Conservation (phyloP, 2,113 vertebrate genomes). For the Lathamus discolor region DNA sequence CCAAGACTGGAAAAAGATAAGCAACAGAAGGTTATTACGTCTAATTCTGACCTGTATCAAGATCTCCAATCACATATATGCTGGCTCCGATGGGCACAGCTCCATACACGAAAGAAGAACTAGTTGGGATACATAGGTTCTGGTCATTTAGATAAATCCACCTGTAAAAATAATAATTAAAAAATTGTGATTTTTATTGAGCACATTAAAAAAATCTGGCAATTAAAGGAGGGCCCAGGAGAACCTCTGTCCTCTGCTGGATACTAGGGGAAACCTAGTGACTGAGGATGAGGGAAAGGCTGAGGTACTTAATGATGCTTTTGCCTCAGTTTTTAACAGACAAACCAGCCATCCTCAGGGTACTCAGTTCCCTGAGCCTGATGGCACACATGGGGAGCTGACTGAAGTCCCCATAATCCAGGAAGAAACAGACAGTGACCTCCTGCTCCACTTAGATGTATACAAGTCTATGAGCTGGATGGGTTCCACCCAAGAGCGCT, state of each 20-base stretch:
- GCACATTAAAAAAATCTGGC: not conserved
- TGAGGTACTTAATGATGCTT: not conserved
- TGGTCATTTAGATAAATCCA: constrained; percentile 98
- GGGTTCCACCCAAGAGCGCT: not conserved
- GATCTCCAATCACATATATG: constrained; percentile 97
- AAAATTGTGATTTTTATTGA: not conserved
- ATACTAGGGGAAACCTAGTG: not conserved
- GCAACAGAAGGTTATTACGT: not conserved
- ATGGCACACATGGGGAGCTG: not conserved
- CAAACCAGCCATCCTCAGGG: not conserved
- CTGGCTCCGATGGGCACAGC: constrained; percentile 94
- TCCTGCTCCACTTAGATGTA: not conserved
- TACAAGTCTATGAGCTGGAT: not conserved
- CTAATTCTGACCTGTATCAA: constrained; percentile 88
- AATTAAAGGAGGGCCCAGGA: not conserved
- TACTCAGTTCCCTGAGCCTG: not conserved
- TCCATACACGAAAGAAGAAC: constrained; percentile 95
- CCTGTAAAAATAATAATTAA: constrained; percentile 71
- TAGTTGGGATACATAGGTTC: constrained; percentile 90
- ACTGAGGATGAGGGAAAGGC: not conserved
- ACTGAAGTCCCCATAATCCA: not conserved
- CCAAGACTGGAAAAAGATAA: not conserved
- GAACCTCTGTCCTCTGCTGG: not conserved
- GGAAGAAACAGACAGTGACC: not conserved
- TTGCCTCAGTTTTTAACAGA: not conserved